Conservation (phyloP, 2,888 invertebrate species). For the Argyresthia albistria region DNA sequence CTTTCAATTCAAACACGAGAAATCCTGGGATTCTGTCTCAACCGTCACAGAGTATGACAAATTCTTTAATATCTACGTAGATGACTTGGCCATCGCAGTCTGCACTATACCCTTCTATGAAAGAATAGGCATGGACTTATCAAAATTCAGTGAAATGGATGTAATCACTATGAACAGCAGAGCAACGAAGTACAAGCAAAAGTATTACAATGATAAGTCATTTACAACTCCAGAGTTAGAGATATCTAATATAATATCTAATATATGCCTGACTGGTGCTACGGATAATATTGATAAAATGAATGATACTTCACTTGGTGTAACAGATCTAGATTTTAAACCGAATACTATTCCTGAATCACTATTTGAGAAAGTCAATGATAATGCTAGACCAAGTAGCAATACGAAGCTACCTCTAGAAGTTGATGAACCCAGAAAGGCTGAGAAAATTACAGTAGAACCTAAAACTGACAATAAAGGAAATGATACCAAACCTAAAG, state of each 20-base stretch:
- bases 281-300: neutral
- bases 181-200: slow-evolving; percentile 48
- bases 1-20: slow-evolving; percentile 68
- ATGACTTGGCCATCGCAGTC: slow-evolving; percentile 41
- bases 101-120: slow-evolving; percentile 55
- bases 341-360: too few species aligned
- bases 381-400: neutral
- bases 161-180: slow-evolving; percentile 48
- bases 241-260: slow-evolving; percentile 34
- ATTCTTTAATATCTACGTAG: slow-evolving; percentile 57
- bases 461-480: neutral
- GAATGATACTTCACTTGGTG: neutral
- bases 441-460: neutral
- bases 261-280: neutral
- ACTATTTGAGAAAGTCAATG: too few species aligned
- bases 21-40: slow-evolving; percentile 50
- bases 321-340: too few species aligned
- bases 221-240: slow-evolving; percentile 42
- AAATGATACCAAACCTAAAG: neutral
- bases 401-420: neutral
- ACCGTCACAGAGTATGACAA: slow-evolving; percentile 53
- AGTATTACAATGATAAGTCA: slow-evolving; percentile 48
- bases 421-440: too few species aligned
- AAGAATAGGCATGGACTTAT: slow-evolving; percentile 41
- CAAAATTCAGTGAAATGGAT: slow-evolving; percentile 43